These are phyloP conservation scores for Yponomeuta evonymella DNA, from an alignment of 2,888 invertebrate genomes.

Conservation along the genomic window DNA sequence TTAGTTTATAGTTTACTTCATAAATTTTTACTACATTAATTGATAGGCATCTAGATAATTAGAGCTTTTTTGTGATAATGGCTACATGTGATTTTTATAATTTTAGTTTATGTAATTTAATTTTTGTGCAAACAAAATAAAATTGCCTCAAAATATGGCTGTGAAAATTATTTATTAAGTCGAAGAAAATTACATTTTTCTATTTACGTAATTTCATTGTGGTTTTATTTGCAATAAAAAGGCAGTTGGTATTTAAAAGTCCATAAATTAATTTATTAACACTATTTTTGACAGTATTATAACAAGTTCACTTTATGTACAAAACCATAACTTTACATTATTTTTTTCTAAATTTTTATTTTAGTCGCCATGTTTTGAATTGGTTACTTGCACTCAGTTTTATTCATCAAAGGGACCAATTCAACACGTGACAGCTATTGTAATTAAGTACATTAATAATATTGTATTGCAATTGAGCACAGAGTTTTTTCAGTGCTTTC, in stretches of 20 bases:
- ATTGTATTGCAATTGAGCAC: constrained; percentile 2
- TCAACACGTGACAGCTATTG: constrained; percentile 21
- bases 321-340: constrained; percentile 40
- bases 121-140: not conserved
- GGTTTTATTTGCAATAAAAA: constrained; percentile 16
- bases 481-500: constrained; percentile 4
- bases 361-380: constrained; percentile 14
- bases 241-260: constrained; percentile 48
- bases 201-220: not conserved
- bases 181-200: not conserved
- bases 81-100: not conserved
- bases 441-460: constrained; percentile 15
- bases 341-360: constrained; percentile 21
- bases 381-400: constrained; percentile 3
- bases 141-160: constrained; percentile 14
- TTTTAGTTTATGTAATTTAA: not conserved
- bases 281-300: constrained; percentile 69
- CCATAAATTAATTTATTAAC: constrained; percentile 74
- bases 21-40: not conserved
- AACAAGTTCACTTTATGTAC: constrained; percentile 69
- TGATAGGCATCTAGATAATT: not conserved
- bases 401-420: constrained; percentile 8
- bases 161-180: constrained; percentile 11
- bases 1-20: too few species aligned
- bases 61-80: not conserved